A percentile compares a stretch with the other conserved stretches of the same genome.
These are phyloP conservation scores for Lepeophtheirus salmonis DNA, from an alignment of 1,140 invertebrate genomes.

Conservation along the genomic window DNA sequence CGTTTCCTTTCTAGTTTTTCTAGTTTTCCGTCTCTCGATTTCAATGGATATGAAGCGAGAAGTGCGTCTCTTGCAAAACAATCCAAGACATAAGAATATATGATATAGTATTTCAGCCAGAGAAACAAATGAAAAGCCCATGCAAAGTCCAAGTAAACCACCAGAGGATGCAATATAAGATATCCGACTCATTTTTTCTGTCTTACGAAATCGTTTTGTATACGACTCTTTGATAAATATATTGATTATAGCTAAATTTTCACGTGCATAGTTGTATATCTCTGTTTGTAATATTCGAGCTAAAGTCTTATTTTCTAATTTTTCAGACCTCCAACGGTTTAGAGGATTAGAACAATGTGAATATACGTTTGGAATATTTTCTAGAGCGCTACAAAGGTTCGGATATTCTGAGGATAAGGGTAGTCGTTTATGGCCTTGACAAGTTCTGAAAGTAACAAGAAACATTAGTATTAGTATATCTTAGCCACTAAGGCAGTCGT, in stretches of 20 bases:
- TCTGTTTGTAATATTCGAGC: slow-evolving; percentile 2
- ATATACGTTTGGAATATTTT: neutral
- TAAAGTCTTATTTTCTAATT: slow-evolving; percentile 8
- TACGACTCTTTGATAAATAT: slow-evolving; percentile 19
- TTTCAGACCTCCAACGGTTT: slow-evolving; percentile 6
- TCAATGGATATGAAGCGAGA: neutral
- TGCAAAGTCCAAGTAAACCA: slow-evolving; percentile 12
- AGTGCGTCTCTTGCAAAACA: slow-evolving; percentile 7
- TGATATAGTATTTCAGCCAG: slow-evolving; percentile 17
- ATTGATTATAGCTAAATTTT: slow-evolving; percentile 18
- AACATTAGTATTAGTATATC: too few relatives aligned
- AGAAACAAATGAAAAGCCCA: slow-evolving; percentile 14
- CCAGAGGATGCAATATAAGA: slow-evolving; percentile 11
- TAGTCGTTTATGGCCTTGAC: slow-evolving; percentile 7
- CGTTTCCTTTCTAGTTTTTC: neutral
- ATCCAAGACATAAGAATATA: slow-evolving; percentile 4
- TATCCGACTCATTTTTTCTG: slow-evolving; percentile 10
- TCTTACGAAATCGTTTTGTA: slow-evolving; percentile 16
- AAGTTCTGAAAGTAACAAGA: slow-evolving; percentile 6
- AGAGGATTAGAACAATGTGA: neutral
- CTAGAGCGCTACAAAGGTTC: neutral
- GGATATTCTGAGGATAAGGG: slow-evolving; percentile 7
- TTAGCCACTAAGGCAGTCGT: too few relatives aligned
- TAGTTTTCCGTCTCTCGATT: neutral
- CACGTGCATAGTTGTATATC: slow-evolving; percentile 13